Percentiles rank a stretch among this genome's conserved stretches.
Evolutionary conservation across 2,888 invertebrate species (phyloP).

Genomic region (Standfussiana lucernea): DNA sequence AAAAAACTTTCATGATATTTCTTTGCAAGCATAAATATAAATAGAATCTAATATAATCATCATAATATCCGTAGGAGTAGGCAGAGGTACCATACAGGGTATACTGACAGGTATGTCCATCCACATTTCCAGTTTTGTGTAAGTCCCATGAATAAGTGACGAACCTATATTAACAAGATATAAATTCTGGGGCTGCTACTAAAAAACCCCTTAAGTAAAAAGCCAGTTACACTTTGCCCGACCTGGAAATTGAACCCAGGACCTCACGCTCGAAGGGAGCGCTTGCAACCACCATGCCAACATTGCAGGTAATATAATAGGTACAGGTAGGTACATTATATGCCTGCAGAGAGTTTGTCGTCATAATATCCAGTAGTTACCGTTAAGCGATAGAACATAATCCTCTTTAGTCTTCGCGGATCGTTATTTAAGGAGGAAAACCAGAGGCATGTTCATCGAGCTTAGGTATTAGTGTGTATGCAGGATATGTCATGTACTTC

Average conservation of each 20-base stretch:
- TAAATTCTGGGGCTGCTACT: neutral
- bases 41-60: neutral
- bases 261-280: too few relatives aligned
- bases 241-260: too few relatives aligned
- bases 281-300: neutral
- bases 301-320: neutral
- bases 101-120: neutral
- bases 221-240: neutral
- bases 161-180: neutral
- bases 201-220: too few relatives aligned
- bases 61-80: neutral
- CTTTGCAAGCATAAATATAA: neutral
- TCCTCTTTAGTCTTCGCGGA: constrained; percentile 2
- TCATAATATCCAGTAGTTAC: constrained; percentile 4
- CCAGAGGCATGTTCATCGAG: neutral
- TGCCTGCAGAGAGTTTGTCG: neutral
- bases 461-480: neutral
- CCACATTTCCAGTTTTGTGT: neutral
- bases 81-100: neutral
- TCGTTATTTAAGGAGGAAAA: neutral
- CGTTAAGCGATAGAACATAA: constrained; percentile 7
- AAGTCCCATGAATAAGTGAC: neutral
- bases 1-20: neutral
- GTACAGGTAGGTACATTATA: neutral
- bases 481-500: neutral